A percentile compares a stretch with the other conserved stretches of the same genome.
These are phyloP conservation scores for Anneissia japonica DNA, from an alignment of 35 echinoderm and acorn worm species.

Conservation along the genomic window DNA sequence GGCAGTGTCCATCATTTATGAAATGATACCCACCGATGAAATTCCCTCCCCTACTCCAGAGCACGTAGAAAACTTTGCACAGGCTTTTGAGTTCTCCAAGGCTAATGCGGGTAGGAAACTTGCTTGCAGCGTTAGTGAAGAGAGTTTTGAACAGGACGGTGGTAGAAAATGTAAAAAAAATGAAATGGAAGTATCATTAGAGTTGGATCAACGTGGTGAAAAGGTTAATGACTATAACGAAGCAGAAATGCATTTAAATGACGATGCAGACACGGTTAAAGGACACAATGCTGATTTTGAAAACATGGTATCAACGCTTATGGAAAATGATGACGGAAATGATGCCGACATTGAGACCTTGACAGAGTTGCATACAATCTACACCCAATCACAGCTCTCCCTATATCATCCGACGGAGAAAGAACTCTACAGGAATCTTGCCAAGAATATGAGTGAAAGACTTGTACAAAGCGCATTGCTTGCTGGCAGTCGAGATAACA, in stretches of 20 bases:
- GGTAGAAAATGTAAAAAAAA: no score
- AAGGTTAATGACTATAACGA: no score
- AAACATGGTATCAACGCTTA: constrained; percentile 67
- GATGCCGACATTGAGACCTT: constrained; percentile 89
- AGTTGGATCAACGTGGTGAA: no score
- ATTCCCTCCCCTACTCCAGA: not conserved
- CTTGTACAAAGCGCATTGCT: constrained; percentile 77
- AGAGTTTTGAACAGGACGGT: no score
- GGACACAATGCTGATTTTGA: constrained; percentile 72
- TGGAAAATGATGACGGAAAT: constrained; percentile 75
- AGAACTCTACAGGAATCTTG: constrained; percentile 48
- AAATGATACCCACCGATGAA: constrained; percentile 22
- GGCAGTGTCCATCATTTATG: constrained; percentile 55
- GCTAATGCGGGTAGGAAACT: not conserved
- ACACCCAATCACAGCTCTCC: constrained; percentile 72
- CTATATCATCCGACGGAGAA: constrained; percentile 24
- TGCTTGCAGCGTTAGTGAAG: not conserved
- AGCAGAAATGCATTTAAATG: no score
- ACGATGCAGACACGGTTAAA: no score
- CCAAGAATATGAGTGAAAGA: constrained; percentile 73
- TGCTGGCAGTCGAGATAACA: constrained; percentile 83
- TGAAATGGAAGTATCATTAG: no score
- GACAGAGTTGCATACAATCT: constrained; percentile 81
- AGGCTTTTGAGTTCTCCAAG: not conserved
- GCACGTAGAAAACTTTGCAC: not conserved